A percentile compares a stretch with the other conserved stretches of the same genome.
These are phyloP conservation scores for Tribolium madens DNA, from an alignment of 1,140 invertebrate species.

Conservation along the genomic window DNA sequence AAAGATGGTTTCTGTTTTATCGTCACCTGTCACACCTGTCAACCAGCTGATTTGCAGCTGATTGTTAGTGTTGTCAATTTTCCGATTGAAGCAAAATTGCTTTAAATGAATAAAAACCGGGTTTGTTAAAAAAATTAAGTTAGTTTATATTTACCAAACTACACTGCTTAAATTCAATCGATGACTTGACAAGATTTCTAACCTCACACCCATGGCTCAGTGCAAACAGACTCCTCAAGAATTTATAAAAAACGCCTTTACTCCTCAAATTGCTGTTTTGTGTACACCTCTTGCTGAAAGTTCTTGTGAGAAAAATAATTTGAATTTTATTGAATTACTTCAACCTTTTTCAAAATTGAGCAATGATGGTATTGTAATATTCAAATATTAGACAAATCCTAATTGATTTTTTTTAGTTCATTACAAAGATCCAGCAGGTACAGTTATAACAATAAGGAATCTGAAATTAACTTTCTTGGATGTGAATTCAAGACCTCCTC, in stretches of 20 bases:
- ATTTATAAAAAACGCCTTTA: conserved; percentile 90
- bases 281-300: conserved; percentile 85
- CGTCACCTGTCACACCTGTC: conserved; percentile 17
- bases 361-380: conserved; percentile 75
- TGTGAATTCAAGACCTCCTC: conserved; percentile 83
- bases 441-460: conserved; percentile 78
- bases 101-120: neutral
- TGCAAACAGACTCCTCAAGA: conserved; percentile 81
- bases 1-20: conserved; percentile 1
- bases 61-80: conserved; percentile 19
- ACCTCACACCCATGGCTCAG: conserved; percentile 69
- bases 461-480: conserved; percentile 86
- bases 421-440: conserved; percentile 86
- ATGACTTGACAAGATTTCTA: neutral
- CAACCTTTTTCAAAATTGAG: conserved; percentile 89
- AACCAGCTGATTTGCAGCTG: conserved; percentile 40
- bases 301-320: conserved; percentile 90
- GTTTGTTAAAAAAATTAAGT: neutral
- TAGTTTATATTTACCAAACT: neutral
- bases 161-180: conserved; percentile 3
- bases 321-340: conserved; percentile 89
- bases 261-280: conserved; percentile 87
- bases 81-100: neutral
- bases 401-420: conserved; percentile 73
- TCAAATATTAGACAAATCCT: neutral